Conservation (phyloP, 2,113 vertebrate genomes). For the Camelus dromedarius region DNA sequence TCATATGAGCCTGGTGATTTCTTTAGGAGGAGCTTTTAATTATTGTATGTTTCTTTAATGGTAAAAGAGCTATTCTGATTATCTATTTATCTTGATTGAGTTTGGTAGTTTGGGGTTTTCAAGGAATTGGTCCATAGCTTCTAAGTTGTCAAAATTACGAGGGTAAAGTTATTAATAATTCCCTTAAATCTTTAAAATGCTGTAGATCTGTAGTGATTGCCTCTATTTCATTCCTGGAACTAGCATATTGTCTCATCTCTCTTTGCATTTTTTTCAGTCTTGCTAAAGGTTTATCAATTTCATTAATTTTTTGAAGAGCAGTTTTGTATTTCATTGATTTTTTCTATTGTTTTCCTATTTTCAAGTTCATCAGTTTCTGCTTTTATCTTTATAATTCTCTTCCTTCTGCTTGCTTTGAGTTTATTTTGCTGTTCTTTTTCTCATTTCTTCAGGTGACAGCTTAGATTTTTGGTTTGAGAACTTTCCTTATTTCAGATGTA, state of each 20-base stretch:
- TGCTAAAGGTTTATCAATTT: neutral
- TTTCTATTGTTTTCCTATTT: too few species aligned
- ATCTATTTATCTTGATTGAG: neutral
- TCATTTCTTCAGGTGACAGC: neutral
- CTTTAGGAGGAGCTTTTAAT: neutral
- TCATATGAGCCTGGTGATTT: neutral
- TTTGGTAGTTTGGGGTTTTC: neutral
- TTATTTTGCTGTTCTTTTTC: too few species aligned
- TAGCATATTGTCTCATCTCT: neutral
- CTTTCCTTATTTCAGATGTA: neutral
- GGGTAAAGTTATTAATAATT: neutral
- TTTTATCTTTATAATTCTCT: too few species aligned
- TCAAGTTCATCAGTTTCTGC: too few species aligned
- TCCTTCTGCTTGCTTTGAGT: too few species aligned
- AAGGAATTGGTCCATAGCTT: neutral
- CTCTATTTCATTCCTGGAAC: neutral
- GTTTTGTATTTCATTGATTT: too few species aligned
- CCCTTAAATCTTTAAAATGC: neutral
- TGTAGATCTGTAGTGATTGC: neutral
- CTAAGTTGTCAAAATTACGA: neutral
- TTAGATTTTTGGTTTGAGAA: neutral
- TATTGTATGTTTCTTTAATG: neutral
- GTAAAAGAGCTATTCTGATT: neutral
- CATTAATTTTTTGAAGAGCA: too few species aligned
- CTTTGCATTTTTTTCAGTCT: neutral